Conservation (phyloP, 2,888 invertebrate species). For the Lepas anatifera region DNA sequence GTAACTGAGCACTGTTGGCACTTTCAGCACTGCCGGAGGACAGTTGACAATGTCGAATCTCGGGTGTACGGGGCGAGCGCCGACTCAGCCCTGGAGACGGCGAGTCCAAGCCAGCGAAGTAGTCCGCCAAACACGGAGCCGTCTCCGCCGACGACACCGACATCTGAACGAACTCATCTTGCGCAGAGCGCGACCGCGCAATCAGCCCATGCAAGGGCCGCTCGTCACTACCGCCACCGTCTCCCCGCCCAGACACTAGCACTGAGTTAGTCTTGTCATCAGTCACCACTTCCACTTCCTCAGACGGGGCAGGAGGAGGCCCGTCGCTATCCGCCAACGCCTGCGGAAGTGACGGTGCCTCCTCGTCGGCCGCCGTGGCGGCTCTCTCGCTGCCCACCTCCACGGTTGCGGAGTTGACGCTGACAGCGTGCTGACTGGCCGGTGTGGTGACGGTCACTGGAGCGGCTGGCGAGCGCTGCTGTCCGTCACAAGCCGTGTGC, state of each 20-base stretch:
- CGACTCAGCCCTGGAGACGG: background rate
- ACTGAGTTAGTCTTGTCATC: slow-evolving; percentile 10
- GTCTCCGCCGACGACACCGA: background rate
- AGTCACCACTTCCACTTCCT: slow-evolving; percentile 7
- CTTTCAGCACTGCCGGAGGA: background rate
- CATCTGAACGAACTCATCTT: background rate
- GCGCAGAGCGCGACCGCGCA: background rate
- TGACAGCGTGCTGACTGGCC: background rate
- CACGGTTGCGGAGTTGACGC: background rate
- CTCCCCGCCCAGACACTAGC: background rate
- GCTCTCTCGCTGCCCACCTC: background rate
- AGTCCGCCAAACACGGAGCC: background rate
- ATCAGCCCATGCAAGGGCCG: background rate
- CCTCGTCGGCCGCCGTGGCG: too few species aligned
- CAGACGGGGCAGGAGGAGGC: background rate
- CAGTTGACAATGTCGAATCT: background rate
- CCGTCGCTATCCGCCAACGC: background rate
- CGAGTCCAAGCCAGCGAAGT: background rate
- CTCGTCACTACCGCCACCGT: too few species aligned
- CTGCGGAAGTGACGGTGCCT: too few species aligned
- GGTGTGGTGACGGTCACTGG: background rate
- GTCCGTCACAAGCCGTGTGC: background rate
- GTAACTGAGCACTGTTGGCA: too few species aligned
- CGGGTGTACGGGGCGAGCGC: background rate
- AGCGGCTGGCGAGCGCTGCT: background rate